These are phyloP conservation scores for Carcina quercana DNA, from an alignment of 2,888 invertebrate species.

Conservation along the genomic window DNA sequence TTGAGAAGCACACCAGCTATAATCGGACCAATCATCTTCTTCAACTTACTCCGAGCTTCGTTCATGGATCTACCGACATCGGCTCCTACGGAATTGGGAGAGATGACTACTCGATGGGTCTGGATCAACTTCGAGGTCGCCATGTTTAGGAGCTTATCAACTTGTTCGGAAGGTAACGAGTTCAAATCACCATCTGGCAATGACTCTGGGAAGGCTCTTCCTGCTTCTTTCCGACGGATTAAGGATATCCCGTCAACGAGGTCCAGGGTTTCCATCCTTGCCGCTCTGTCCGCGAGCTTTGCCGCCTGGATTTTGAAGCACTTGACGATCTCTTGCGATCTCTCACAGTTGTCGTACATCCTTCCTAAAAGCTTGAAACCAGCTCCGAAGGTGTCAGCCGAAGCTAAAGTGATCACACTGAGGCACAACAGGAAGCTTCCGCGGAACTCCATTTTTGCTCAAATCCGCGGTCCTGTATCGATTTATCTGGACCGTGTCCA, in stretches of 20 bases:
- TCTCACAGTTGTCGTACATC: slow-evolving; percentile 77
- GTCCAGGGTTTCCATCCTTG: slow-evolving; percentile 75
- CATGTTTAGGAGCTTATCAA: slow-evolving; percentile 74
- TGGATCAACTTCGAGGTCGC: slow-evolving; percentile 75
- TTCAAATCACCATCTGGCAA: slow-evolving; percentile 75
- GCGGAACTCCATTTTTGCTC: slow-evolving; percentile 59
- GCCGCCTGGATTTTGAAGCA: slow-evolving; percentile 82
- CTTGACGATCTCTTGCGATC: slow-evolving; percentile 77
- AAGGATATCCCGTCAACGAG: slow-evolving; percentile 77
- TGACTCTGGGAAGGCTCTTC: slow-evolving; percentile 62
- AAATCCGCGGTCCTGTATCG: slow-evolving; percentile 39
- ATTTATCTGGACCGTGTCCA: slow-evolving; percentile 48
- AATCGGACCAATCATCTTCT: slow-evolving; percentile 79
- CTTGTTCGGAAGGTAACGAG: slow-evolving; percentile 72
- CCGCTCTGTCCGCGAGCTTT: slow-evolving; percentile 78
- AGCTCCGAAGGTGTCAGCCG: slow-evolving; percentile 54
- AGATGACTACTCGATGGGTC: slow-evolving; percentile 74
- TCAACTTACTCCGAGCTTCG: slow-evolving; percentile 76
- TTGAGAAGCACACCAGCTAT: slow-evolving; percentile 81
- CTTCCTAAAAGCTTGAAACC: slow-evolving; percentile 67
- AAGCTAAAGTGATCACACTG: slow-evolving; percentile 39
- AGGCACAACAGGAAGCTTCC: slow-evolving; percentile 55
- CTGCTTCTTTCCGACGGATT: slow-evolving; percentile 59
- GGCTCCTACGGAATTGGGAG: slow-evolving; percentile 51
- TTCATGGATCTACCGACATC: slow-evolving; percentile 61